Evolutionary conservation across 2,888 invertebrate species (phyloP).

Genomic region (Andrena trimmerana): DNA sequence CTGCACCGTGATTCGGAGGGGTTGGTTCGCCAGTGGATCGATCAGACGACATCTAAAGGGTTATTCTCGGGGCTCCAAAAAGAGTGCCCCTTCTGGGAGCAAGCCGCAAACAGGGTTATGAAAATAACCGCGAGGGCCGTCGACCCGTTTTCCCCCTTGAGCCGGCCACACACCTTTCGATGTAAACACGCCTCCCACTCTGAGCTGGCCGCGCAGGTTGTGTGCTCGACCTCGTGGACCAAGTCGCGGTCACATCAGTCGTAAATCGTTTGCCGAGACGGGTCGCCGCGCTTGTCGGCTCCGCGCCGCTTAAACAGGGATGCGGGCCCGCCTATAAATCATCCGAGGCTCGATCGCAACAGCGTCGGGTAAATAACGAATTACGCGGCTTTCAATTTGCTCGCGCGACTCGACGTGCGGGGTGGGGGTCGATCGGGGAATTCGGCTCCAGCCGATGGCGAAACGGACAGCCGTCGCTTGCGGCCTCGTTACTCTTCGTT

Average conservation of each 20-base stretch:
- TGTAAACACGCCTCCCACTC: background rate
- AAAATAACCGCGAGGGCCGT: conserved; percentile 7
- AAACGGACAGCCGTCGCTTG: conserved; percentile 16
- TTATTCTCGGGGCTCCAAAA: background rate
- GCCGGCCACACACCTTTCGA: conserved; percentile 16
- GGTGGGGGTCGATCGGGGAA: conserved; percentile 52
- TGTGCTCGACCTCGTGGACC: conserved; percentile 21
- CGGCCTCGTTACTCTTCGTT: conserved; percentile 74
- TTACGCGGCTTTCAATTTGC: conserved; percentile 70
- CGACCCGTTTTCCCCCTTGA: conserved; percentile 5
- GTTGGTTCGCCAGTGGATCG: background rate
- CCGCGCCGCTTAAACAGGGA: conserved; percentile 28
- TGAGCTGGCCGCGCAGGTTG: conserved; percentile 12
- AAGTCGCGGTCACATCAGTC: conserved; percentile 27
- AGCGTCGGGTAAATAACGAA: conserved; percentile 70
- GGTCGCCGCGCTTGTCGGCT: conserved; percentile 29
- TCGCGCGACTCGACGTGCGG: conserved; percentile 28
- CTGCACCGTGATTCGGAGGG: background rate
- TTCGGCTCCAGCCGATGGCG: conserved; percentile 28
- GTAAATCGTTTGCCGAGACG: conserved; percentile 45
- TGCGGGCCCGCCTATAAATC: conserved; percentile 44
- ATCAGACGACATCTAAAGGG: background rate
- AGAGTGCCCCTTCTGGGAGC: background rate
- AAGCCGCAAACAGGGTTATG: conserved; percentile 24
- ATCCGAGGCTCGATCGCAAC: conserved; percentile 61